Percentiles rank a stretch among this genome's conserved stretches.
Conservation (phyloP, 1,140 invertebrate species). For the Eurytemora carolleeae region DNA sequence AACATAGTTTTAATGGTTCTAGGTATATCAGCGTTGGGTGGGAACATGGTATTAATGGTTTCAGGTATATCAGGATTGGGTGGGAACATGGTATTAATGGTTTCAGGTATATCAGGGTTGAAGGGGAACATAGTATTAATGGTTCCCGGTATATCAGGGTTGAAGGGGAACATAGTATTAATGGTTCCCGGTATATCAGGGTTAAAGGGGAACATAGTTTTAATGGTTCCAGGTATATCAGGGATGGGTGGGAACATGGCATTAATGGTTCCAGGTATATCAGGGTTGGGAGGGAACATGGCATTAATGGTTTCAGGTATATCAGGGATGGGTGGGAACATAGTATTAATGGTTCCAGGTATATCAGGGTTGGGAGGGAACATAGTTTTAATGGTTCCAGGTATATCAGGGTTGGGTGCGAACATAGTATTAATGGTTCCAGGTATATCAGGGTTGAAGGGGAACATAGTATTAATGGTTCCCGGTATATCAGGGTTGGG, state of each 20-base stretch:
- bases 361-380: slow-evolving; percentile 26
- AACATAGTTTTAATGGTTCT: slow-evolving; percentile 30
- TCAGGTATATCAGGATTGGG: slow-evolving; percentile 29
- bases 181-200: slow-evolving; percentile 28
- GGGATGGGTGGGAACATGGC: slow-evolving; percentile 27
- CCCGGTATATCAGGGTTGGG: slow-evolving; percentile 29
- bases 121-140: no score
- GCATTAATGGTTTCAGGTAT: slow-evolving; percentile 28
- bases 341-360: slow-evolving; percentile 30
- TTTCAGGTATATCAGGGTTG: slow-evolving; percentile 29
- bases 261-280: slow-evolving; percentile 27
- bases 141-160: slow-evolving; percentile 28
- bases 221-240: slow-evolving; percentile 29
- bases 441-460: slow-evolving; percentile 27
- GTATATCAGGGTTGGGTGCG: slow-evolving; percentile 26
- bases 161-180: no score
- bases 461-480: no score
- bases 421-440: no score
- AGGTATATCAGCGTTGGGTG: slow-evolving; percentile 27
- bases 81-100: no score
- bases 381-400: slow-evolving; percentile 30
- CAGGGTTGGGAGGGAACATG: slow-evolving; percentile 28
- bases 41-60: no score
- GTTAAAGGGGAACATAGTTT: slow-evolving; percentile 27
- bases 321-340: slow-evolving; percentile 27